These are phyloP conservation scores for Phenganax subtilis DNA, from an alignment of 92 coral and sea anemone genomes.

Conservation along the genomic window DNA sequence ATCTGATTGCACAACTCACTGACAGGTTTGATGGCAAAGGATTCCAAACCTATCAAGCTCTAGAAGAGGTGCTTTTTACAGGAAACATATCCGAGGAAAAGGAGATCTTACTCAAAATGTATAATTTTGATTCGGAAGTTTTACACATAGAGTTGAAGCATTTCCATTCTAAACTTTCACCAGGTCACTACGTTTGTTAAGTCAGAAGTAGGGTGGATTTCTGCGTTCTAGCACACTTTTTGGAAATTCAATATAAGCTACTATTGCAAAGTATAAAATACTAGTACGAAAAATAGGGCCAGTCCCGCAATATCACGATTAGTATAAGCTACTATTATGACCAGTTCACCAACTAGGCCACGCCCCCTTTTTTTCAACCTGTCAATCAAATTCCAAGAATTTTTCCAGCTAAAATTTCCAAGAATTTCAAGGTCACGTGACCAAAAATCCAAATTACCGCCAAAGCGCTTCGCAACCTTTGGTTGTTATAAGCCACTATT, in stretches of 20 bases:
- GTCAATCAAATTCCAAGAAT: too few relatives aligned
- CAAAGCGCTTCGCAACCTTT: too few relatives aligned
- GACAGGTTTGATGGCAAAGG: conserved; percentile 21
- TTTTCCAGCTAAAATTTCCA: too few relatives aligned
- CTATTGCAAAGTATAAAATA: too few relatives aligned
- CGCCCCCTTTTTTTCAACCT: too few relatives aligned
- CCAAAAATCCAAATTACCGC: too few relatives aligned
- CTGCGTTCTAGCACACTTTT: too few relatives aligned
- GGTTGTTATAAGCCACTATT: too few relatives aligned
- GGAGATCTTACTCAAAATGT: conserved; percentile 5
- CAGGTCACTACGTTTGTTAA: not conserved
- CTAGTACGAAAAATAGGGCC: too few relatives aligned
- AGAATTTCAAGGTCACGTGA: too few relatives aligned
- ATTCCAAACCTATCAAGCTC: conserved; percentile 16
- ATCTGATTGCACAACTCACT: conserved; percentile 21
- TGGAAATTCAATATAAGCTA: too few relatives aligned
- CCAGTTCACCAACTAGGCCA: not conserved
- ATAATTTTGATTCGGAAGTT: not conserved
- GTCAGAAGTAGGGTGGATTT: not conserved
- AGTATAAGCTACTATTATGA: not conserved
- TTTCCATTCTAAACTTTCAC: conserved; percentile 17
- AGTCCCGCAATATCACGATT: not conserved
- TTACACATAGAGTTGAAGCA: conserved; percentile 9
- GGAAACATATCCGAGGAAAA: conserved; percentile 1
- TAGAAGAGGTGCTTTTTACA: conserved; percentile 18